Percentiles rank a stretch among this genome's conserved stretches.
Conservation (phyloP, 1,140 invertebrate genomes). For the Monomorium pharaonis region DNA sequence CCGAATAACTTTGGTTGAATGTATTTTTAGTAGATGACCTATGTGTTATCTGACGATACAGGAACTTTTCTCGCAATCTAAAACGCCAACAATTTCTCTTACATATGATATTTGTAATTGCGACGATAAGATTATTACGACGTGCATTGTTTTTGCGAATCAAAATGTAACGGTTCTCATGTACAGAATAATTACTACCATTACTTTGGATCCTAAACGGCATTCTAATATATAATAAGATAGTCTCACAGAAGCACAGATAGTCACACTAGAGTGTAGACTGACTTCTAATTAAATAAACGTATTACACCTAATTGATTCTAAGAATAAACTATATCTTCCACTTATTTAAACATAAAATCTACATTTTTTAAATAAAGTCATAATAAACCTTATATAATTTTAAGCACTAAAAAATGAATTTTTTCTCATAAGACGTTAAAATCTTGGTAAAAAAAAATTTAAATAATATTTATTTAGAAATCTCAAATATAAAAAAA, state of each 20-base stretch:
- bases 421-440: neutral
- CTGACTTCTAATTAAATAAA: neutral
- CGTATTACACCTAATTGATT: neutral
- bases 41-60: neutral
- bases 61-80: constrained; percentile 4
- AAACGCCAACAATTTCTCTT: neutral
- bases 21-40: constrained; percentile 55
- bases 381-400: neutral
- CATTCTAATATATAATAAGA: neutral
- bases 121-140: neutral
- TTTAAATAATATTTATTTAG: neutral
- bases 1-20: constrained; percentile 16
- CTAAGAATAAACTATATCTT: neutral
- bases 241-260: too few species aligned
- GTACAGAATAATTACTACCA: neutral
- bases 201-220: neutral
- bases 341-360: neutral
- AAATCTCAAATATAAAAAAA: neutral
- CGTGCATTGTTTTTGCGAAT: neutral
- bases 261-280: neutral
- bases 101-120: neutral
- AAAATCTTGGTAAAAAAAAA: neutral
- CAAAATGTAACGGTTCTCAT: neutral
- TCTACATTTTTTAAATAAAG: neutral
- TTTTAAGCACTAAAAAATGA: neutral